Evolutionary conservation across 2,797 vertebrate species (phyloP).

Genomic region (Lagocephalus sceleratus): DNA sequence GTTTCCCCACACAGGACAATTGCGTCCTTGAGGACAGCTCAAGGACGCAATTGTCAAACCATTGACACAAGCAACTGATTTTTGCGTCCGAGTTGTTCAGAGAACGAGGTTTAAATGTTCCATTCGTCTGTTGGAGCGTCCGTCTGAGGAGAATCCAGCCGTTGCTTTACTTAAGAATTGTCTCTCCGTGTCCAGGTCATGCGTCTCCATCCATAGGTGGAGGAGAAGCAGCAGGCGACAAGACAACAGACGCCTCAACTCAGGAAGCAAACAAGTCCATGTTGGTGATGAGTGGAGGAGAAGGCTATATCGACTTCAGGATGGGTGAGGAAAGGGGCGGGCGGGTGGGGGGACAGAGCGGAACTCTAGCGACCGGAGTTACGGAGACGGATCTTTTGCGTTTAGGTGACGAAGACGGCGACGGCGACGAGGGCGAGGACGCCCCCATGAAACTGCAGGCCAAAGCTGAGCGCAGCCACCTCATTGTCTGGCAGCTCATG

Average conservation of each 20-base stretch:
- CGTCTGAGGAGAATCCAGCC: too few relatives aligned
- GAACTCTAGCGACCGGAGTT: background rate
- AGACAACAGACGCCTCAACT: slow-evolving; percentile 72
- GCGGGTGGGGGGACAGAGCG: too few relatives aligned
- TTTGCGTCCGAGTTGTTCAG: too few relatives aligned
- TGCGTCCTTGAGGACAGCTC: too few relatives aligned
- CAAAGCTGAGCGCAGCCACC: slow-evolving; percentile 96
- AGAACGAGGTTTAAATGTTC: too few relatives aligned
- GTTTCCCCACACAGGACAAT: too few relatives aligned
- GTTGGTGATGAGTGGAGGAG: slow-evolving; percentile 96
- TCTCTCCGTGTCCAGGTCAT: slow-evolving; percentile 76
- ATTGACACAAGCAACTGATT: too few relatives aligned
- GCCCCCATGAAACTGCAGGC: slow-evolving; percentile 86
- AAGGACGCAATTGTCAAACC: too few relatives aligned
- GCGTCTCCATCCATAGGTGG: slow-evolving; percentile 72
- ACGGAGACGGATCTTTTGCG: slow-evolving; percentile 2
- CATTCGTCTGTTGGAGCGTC: too few relatives aligned
- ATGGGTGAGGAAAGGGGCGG: slow-evolving; percentile 83
- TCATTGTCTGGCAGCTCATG: slow-evolving; percentile 96
- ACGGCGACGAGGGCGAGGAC: slow-evolving; percentile 82
- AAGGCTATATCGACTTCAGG: slow-evolving; percentile 98
- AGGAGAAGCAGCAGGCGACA: slow-evolving; percentile 68
- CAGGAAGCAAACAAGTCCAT: slow-evolving; percentile 81
- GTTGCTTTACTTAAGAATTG: slow-evolving; percentile 12
- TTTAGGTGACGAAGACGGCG: slow-evolving; percentile 89